These are phyloP conservation scores for Champsocephalus esox DNA, from an alignment of 2,797 vertebrate genomes.

Conservation along the genomic window DNA sequence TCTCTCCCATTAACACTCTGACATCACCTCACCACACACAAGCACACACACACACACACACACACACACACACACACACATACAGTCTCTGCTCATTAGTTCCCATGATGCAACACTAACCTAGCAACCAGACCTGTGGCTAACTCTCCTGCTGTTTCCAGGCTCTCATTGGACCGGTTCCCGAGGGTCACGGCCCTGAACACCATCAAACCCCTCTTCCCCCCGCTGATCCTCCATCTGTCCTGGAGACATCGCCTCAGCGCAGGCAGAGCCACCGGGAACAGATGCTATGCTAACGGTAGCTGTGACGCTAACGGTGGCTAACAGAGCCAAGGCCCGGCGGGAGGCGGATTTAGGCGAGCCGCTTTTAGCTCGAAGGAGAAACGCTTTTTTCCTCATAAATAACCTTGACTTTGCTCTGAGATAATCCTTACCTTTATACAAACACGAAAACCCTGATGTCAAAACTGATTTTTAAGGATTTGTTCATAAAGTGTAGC, in stretches of 20 bases:
- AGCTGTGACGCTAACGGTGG: constrained; percentile 43
- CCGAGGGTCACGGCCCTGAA: constrained; percentile 57
- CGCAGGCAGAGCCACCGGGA: constrained; percentile 57
- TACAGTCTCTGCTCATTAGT: constrained; percentile 52
- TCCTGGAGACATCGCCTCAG: constrained; percentile 43
- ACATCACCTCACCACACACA: constrained; percentile 54
- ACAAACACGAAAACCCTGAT: background rate
- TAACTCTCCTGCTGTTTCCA: constrained; percentile 62
- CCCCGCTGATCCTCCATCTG: constrained; percentile 62
- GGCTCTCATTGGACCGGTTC: constrained; percentile 67
- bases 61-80: background rate
- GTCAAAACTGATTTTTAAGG: background rate
- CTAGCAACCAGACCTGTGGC: constrained; percentile 76
- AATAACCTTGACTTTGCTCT: constrained; percentile 24
- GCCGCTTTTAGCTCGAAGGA: constrained; percentile 59
- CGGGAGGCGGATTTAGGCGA: constrained; percentile 58
- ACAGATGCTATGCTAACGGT: constrained; percentile 62
- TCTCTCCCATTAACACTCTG: constrained; percentile 57
- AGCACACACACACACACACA: too few relatives aligned
- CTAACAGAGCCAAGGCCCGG: constrained; percentile 46
- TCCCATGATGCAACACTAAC: constrained; percentile 66
- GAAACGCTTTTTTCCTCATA: constrained; percentile 36
- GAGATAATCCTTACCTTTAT: constrained; percentile 43
- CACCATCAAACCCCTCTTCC: constrained; percentile 34
- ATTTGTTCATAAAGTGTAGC: background rate